These are phyloP conservation scores for Micropterix aruncella DNA, from an alignment of 2,888 invertebrate genomes.

Conservation along the genomic window DNA sequence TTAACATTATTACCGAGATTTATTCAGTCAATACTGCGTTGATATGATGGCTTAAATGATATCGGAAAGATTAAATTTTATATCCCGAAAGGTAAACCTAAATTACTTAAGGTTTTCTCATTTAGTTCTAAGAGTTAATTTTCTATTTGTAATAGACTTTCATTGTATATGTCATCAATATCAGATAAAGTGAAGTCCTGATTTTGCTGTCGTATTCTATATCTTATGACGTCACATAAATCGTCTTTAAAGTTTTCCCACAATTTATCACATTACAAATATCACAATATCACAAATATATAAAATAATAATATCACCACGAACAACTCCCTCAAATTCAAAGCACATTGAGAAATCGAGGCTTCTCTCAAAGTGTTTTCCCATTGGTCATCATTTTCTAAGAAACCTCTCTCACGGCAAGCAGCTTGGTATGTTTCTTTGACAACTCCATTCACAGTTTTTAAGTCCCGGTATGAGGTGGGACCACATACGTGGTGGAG, in stretches of 20 bases:
- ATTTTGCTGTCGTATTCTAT: conserved; percentile 6
- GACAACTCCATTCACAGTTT: conserved; percentile 13
- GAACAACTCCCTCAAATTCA: conserved; percentile 1
- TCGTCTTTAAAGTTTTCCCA: conserved; percentile 10
- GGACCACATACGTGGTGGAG: conserved; percentile 14
- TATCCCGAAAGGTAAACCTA: too few relatives aligned
- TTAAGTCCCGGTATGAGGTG: conserved; percentile 13
- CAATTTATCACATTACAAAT: conserved; percentile 8
- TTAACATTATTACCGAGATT: too few relatives aligned
- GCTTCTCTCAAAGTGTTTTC: conserved; percentile 10
- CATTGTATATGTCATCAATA: too few relatives aligned
- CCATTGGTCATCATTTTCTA: conserved; percentile 14
- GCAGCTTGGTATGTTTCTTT: conserved; percentile 11
- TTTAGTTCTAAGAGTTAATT: too few relatives aligned
- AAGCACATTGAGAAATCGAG: conserved; percentile 5
- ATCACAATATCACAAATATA: too few relatives aligned
- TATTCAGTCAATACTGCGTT: too few relatives aligned
- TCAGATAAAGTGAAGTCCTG: too few relatives aligned
- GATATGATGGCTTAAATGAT: too few relatives aligned
- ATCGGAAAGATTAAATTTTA: too few relatives aligned
- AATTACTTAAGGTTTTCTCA: too few relatives aligned
- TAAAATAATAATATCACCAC: conserved; percentile 12
- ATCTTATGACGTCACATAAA: conserved; percentile 9
- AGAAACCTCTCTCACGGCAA: conserved; percentile 12
- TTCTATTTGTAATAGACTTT: too few relatives aligned